These are phyloP conservation scores for Apeira syringaria DNA, from an alignment of 2,888 invertebrate genomes.

Conservation along the genomic window DNA sequence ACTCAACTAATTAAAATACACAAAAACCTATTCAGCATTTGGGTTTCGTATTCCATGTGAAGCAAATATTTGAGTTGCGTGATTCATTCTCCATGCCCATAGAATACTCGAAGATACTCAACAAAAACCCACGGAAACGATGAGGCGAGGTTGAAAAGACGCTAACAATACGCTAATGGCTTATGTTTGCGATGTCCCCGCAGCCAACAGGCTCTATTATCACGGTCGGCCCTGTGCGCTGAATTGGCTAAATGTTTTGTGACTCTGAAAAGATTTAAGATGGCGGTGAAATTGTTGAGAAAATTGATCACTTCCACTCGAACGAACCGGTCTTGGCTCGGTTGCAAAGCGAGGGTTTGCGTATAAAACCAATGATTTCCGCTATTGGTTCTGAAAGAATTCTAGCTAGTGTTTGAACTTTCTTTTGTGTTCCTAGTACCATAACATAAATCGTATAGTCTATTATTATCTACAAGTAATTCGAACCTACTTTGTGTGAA, in stretches of 20 bases:
- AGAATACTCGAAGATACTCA: constrained; percentile 49
- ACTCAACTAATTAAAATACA: constrained; percentile 3
- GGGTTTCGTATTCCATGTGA: background rate
- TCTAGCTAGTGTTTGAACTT: background rate
- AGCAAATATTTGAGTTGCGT: constrained; percentile 18
- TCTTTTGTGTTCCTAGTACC: background rate
- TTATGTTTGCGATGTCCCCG: constrained; percentile 77
- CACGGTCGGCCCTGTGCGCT: constrained; percentile 68
- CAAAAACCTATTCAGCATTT: background rate
- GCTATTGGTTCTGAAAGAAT: constrained; percentile 7
- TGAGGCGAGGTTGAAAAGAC: constrained; percentile 61
- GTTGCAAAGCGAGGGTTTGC: constrained; percentile 41
- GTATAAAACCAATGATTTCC: constrained; percentile 12
- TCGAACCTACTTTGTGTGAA: too few species aligned
- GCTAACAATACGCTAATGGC: constrained; percentile 78
- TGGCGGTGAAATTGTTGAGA: constrained; percentile 81
- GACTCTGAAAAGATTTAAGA: constrained; percentile 77
- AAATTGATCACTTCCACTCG: constrained; percentile 79
- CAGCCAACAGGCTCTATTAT: constrained; percentile 77
- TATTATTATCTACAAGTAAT: too few species aligned
- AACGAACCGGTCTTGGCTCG: constrained; percentile 57
- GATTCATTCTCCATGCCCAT: constrained; percentile 23
- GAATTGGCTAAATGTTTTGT: constrained; percentile 82
- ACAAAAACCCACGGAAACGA: constrained; percentile 54
- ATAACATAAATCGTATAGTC: too few species aligned